Base-by-base conservation (phyloP, 2,888 invertebrate genomes). In the Hirtodrosophila histrioides region DNA sequence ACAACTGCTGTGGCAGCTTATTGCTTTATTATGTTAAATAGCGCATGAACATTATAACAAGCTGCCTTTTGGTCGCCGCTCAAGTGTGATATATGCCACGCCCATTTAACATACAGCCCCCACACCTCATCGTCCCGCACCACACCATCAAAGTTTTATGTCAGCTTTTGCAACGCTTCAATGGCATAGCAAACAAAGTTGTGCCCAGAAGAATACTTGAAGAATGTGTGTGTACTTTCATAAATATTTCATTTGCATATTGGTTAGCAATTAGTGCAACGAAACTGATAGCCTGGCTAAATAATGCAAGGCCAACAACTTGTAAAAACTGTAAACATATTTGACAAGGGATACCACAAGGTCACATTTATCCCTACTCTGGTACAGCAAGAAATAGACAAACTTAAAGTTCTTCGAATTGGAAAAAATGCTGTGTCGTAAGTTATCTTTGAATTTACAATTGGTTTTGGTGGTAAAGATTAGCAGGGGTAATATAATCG, bases 11-110 rank as follows among this genome's bases (percentile, higher is more conserved):
- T 70, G 76, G 62, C 83, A 66, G 83, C 68, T 86, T 86, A 82
- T 83, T 84, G 80, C 86, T 76, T 79, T 78, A 83, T 82, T 82
- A 83, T 82, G 83, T 82, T 82, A 86, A 82, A 82, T 79, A 82
- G 81, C 83, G 84, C 86, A 86, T 86, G 79, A 76, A 83, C 83
- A 86, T 83, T 73, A 76, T 82, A 68, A 65, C 80, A 82, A 69
- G 78, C 69, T 66, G 72, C 44, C 78, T 85, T 69, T 84, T 74
- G 53, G 54, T 51, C 77, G 68, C 31, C 56, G 43, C 63, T 60
- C 55, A 56, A 67, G 73, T 65, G 55, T 50, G 58, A 64, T 50
- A 43, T 43, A 44, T 45, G 56, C 70, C 74, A 77, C 65, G 53
- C 77, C 81, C 61, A 62, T 43, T 31, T 7, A 55, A 17, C 44